Percentiles rank a stretch among this genome's conserved stretches.
phyloP scores from a whole-genome alignment of 2,888 invertebrate genomes.

The Agriopis leucophaearia region DNA sequence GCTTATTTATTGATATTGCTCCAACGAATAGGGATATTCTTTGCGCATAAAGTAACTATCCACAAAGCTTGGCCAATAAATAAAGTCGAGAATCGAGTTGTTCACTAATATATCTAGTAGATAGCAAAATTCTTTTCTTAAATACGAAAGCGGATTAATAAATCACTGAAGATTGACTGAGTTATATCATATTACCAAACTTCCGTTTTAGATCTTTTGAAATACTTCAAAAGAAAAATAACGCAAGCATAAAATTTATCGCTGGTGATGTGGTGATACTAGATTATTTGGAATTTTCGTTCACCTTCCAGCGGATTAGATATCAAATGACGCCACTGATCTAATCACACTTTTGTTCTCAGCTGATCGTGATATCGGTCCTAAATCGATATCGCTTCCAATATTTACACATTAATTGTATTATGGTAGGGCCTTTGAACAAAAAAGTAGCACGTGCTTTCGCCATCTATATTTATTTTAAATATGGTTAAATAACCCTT shows the following conservation, averaged over 20 bases:
- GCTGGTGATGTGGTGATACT: too few relatives aligned
- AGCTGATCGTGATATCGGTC: not conserved
- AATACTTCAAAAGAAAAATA: not conserved
- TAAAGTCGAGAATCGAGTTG: slow-evolving; percentile 12
- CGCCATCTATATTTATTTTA: not conserved
- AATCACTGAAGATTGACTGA: not conserved
- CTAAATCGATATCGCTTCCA: not conserved
- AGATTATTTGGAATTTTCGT: too few relatives aligned
- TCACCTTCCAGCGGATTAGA: not conserved
- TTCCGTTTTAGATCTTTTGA: not conserved
- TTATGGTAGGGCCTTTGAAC: not conserved
- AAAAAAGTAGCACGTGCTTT: not conserved
- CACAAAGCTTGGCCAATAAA: slow-evolving; percentile 19
- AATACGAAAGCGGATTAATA: not conserved
- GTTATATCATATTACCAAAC: not conserved
- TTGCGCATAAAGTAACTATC: slow-evolving; percentile 21
- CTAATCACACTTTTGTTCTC: not conserved
- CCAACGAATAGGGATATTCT: slow-evolving; percentile 15
- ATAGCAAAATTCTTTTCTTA: slow-evolving; percentile 1
- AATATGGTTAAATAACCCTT: not conserved
- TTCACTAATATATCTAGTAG: not conserved
- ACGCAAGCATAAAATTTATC: not conserved
- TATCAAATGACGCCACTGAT: not conserved
- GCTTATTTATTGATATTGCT: slow-evolving; percentile 21
- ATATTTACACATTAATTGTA: not conserved